Evolutionary conservation across 2,797 vertebrate species (phyloP).

Genomic region (Periophthalmus magnuspinnatus): DNA sequence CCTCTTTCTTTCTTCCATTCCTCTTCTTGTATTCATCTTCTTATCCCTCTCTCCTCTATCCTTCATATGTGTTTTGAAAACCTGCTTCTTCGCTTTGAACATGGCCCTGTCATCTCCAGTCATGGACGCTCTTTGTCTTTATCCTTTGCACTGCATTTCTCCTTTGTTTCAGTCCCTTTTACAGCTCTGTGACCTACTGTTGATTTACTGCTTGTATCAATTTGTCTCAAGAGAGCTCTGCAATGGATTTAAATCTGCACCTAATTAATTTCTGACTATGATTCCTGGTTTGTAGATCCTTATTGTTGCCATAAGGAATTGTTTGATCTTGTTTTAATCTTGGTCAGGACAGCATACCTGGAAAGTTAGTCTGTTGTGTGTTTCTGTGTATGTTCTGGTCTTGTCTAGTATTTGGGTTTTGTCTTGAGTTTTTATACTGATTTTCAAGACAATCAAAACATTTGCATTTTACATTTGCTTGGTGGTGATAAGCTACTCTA

Average conservation of each 20-base stretch:
- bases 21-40: slow-evolving; percentile 42
- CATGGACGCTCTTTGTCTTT: slow-evolving; percentile 27
- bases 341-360: too few relatives aligned
- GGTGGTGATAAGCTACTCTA: too few relatives aligned
- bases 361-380: too few relatives aligned
- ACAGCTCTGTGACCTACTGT: background rate
- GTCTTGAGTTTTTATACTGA: too few relatives aligned
- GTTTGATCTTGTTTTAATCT: too few relatives aligned
- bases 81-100: slow-evolving; percentile 32
- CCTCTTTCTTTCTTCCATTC: slow-evolving; percentile 3
- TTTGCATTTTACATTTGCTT: too few relatives aligned
- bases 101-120: slow-evolving; percentile 33
- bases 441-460: too few relatives aligned
- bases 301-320: too few relatives aligned
- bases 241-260: background rate
- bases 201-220: background rate
- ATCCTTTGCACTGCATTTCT: slow-evolving; percentile 7
- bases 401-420: too few relatives aligned
- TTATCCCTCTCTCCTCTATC: slow-evolving; percentile 41
- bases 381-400: too few relatives aligned
- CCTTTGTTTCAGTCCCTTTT: slow-evolving; percentile 8
- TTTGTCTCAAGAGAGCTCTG: background rate
- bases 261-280: background rate
- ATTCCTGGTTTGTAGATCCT: too few relatives aligned
- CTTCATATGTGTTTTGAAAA: slow-evolving; percentile 34